phyloP scores from a whole-genome alignment of 2,888 invertebrate species.

The Maniola hyperantus region DNA sequence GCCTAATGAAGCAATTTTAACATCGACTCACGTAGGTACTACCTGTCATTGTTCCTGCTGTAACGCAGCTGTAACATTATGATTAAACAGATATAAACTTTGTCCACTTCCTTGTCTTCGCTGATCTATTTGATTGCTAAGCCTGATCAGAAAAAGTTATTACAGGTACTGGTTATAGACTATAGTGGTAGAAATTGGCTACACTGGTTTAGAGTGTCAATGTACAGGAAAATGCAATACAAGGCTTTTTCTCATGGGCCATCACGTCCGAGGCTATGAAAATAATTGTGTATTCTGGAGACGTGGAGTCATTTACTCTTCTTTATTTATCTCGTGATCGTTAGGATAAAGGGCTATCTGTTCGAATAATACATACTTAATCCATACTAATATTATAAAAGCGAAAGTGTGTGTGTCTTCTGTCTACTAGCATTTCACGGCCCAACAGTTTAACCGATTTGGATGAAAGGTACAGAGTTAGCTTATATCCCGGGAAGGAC shows the following conservation, averaged over 20 bases:
- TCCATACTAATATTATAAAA: not conserved
- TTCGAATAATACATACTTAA: too few species aligned
- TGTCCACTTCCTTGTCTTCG: conserved; percentile 27
- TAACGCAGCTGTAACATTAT: conserved; percentile 5
- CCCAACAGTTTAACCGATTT: not conserved
- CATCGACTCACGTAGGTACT: conserved; percentile 25
- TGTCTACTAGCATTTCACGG: not conserved
- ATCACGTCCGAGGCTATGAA: conserved; percentile 62
- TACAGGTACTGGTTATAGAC: too few species aligned
- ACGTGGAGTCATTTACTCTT: conserved; percentile 26
- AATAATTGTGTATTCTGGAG: conserved; percentile 41
- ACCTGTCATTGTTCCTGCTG: conserved; percentile 13
- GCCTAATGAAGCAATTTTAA: conserved; percentile 17
- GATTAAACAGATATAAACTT: not conserved
- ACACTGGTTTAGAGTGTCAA: conserved; percentile 9
- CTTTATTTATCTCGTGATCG: conserved; percentile 25
- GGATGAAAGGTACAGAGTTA: too few species aligned
- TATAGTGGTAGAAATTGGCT: not conserved
- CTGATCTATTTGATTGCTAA: not conserved
- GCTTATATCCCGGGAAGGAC: too few species aligned
- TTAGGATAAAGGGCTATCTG: not conserved
- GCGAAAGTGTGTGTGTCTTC: not conserved
- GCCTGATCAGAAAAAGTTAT: conserved; percentile 6
- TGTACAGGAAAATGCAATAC: conserved; percentile 50
- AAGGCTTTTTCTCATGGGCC: conserved; percentile 59